These are phyloP conservation scores for Epicauta chinensis DNA, from an alignment of 1,140 invertebrate genomes.

Conservation along the genomic window DNA sequence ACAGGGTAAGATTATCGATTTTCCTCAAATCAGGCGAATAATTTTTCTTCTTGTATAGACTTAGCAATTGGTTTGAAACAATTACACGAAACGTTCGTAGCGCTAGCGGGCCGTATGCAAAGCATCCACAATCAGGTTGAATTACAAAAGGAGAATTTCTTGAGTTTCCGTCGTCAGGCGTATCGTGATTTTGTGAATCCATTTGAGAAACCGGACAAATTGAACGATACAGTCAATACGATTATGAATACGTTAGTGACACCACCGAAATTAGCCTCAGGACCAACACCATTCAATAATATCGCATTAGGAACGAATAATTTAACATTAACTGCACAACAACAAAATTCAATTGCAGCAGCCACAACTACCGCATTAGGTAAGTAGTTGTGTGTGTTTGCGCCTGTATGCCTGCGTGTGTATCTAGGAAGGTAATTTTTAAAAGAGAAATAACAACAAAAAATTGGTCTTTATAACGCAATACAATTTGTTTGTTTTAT, in stretches of 20 bases:
- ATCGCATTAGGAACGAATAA: constrained; percentile 18
- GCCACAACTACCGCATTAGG: constrained; percentile 18
- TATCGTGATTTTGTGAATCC: constrained; percentile 73
- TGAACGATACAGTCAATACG: constrained; percentile 18
- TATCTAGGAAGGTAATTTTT: too few relatives aligned
- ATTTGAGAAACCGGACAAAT: constrained; percentile 54
- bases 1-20: constrained; percentile 57
- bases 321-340: constrained; percentile 11
- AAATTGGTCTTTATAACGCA: too few relatives aligned
- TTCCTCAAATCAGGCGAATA: too few relatives aligned
- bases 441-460: too few relatives aligned
- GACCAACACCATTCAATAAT: constrained; percentile 44
- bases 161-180: constrained; percentile 70
- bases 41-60: constrained; percentile 57
- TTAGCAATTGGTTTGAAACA: constrained; percentile 65
- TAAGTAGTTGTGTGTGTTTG: too few relatives aligned
- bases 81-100: constrained; percentile 78
- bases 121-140: constrained; percentile 63
- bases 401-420: too few relatives aligned
- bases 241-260: constrained; percentile 23
- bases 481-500: too few relatives aligned
- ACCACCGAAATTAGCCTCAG: constrained; percentile 33
- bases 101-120: constrained; percentile 76
- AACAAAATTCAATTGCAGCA: constrained; percentile 12
- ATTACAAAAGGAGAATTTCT: constrained; percentile 75